These are phyloP conservation scores for Aphidius gifuensis DNA, from an alignment of 1,140 invertebrate genomes.

Conservation along the genomic window DNA sequence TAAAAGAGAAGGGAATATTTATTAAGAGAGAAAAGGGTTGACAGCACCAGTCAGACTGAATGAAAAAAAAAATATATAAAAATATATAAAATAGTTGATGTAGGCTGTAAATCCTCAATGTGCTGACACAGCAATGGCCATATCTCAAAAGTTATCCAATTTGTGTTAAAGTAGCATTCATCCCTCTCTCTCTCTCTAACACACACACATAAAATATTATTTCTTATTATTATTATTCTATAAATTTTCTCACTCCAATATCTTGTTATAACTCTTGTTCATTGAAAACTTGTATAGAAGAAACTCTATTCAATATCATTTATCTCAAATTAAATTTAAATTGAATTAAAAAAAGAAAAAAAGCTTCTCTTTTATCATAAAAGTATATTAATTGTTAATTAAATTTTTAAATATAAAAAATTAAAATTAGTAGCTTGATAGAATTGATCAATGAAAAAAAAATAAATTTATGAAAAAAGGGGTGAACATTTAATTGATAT, in stretches of 20 bases:
- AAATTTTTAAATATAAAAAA: too few relatives aligned
- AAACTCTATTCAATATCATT: too few relatives aligned
- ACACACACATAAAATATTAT: neutral
- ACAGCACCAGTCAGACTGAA: conserved; percentile 17
- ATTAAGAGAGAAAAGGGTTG: conserved; percentile 4
- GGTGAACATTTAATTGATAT: neutral
- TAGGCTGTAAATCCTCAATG: conserved; percentile 46
- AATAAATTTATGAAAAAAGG: too few relatives aligned
- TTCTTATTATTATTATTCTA: conserved; percentile 2
- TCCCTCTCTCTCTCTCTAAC: neutral
- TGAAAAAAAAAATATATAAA: conserved; percentile 37
- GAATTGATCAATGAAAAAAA: too few relatives aligned
- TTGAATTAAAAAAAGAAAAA: too few relatives aligned
- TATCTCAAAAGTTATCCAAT: conserved; percentile 55
- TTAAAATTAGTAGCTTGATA: too few relatives aligned
- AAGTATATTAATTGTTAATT: too few relatives aligned
- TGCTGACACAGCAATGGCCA: conserved; percentile 46
- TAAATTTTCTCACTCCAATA: too few relatives aligned
- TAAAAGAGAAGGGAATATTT: conserved; percentile 19
- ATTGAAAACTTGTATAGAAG: too few relatives aligned
- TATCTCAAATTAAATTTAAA: too few relatives aligned
- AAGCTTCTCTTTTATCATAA: too few relatives aligned
- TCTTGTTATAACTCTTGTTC: too few relatives aligned
- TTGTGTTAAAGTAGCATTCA: conserved; percentile 52
- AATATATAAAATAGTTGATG: neutral